phyloP scores from a whole-genome alignment of 2,888 invertebrate genomes.

The Hirtodrosophila trivittata region DNA sequence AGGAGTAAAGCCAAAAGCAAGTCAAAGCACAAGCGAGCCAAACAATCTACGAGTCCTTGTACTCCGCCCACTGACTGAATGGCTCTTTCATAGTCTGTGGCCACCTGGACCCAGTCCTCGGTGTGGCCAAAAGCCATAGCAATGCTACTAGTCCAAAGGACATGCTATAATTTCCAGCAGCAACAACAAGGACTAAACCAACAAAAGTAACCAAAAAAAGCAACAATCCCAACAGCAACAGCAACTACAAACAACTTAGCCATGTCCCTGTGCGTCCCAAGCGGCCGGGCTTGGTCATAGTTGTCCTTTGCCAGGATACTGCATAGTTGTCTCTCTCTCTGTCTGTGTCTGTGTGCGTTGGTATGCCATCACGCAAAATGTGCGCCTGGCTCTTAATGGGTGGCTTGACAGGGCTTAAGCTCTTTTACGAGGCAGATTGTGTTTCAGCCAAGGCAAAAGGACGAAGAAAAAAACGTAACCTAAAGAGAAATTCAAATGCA shows the following conservation, averaged over 20 bases:
- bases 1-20: constrained; percentile 22
- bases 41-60: constrained; percentile 32
- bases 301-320: constrained; percentile 67
- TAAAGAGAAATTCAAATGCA: constrained; percentile 21
- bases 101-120: constrained; percentile 18
- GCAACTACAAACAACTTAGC: constrained; percentile 75
- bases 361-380: constrained; percentile 77
- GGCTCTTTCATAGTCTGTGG: constrained; percentile 24
- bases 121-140: constrained; percentile 68
- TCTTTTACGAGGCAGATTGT: constrained; percentile 80
- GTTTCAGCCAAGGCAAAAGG: constrained; percentile 59
- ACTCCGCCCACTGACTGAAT: constrained; percentile 32
- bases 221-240: constrained; percentile 66
- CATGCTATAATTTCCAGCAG: constrained; percentile 77
- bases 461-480: constrained; percentile 12
- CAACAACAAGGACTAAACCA: constrained; percentile 58
- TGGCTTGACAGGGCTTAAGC: constrained; percentile 80
- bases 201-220: constrained; percentile 77
- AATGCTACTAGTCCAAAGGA: constrained; percentile 75
- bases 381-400: constrained; percentile 76
- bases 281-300: constrained; percentile 72
- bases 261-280: constrained; percentile 63
- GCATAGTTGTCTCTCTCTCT: neutral
- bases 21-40: constrained; percentile 60
- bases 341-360: constrained; percentile 46